phyloP scores from a whole-genome alignment of 2,113 vertebrate genomes.

The Pimephales promelas region DNA sequence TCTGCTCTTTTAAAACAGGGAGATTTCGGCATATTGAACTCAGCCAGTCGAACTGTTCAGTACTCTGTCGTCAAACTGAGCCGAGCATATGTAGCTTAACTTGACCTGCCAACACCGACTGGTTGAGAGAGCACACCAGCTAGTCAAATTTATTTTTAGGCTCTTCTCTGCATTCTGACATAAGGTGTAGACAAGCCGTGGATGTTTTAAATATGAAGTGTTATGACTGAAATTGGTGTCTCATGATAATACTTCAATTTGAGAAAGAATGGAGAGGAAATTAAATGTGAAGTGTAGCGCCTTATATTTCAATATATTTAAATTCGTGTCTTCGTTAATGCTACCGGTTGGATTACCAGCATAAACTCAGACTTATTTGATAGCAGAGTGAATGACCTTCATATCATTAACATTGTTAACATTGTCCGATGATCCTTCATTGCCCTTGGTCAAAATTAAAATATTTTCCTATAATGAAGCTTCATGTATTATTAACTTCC shows the following conservation, averaged over 20 bases:
- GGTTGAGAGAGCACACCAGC: constrained; percentile 15
- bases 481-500: constrained; percentile 60
- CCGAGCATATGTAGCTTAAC: constrained; percentile 28
- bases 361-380: constrained; percentile 70
- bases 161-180: not conserved
- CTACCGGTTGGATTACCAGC: constrained; percentile 39
- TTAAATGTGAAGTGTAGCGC: constrained; percentile 1
- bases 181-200: not conserved
- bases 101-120: constrained; percentile 31
- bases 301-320: constrained; percentile 11
- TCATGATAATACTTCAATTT: not conserved
- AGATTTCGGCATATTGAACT: constrained; percentile 22
- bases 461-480: constrained; percentile 59
- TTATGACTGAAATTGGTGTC: not conserved
- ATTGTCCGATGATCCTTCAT: constrained; percentile 69
- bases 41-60: not conserved
- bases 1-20: constrained; percentile 9
- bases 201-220: not conserved
- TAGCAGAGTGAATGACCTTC: constrained; percentile 58
- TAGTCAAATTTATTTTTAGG: not conserved
- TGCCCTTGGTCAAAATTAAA: constrained; percentile 65
- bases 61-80: constrained; percentile 29
- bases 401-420: constrained; percentile 65
- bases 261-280: constrained; percentile 32
- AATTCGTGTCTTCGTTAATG: constrained; percentile 13